A percentile compares a stretch with the other conserved stretches of the same genome.
phyloP scores from a whole-genome alignment of 2,113 vertebrate genomes.

The Spheniscus mendiculus region DNA sequence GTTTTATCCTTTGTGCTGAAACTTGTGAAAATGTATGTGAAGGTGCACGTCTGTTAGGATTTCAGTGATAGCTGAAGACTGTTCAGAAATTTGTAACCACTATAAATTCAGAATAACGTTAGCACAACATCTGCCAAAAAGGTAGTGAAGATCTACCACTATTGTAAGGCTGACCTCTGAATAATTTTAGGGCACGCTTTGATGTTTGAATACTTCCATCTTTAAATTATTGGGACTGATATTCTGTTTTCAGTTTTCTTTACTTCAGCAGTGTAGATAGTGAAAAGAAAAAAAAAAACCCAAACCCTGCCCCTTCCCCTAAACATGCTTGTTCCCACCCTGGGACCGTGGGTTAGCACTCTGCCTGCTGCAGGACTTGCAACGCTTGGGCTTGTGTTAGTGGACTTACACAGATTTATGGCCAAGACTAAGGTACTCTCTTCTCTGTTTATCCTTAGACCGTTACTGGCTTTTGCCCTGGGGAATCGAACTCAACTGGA shows the following conservation, averaged over 20 bases:
- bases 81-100: not conserved
- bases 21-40: not conserved
- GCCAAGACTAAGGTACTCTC: not conserved
- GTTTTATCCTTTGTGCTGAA: not conserved
- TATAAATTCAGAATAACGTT: not conserved
- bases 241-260: not conserved
- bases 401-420: constrained; percentile 7
- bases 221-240: not conserved
- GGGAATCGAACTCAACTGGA: not conserved
- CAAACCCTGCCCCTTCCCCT: not conserved
- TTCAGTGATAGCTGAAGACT: not conserved
- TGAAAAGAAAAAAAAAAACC: not conserved
- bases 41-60: not conserved
- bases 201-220: not conserved
- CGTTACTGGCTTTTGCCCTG: not conserved
- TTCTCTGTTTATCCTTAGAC: not conserved
- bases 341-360: not conserved
- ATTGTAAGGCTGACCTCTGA: not conserved
- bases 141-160: not conserved
- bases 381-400: not conserved
- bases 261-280: not conserved
- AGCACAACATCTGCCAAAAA: not conserved
- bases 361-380: not conserved
- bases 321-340: not conserved
- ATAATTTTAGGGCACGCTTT: not conserved